A percentile compares a stretch with the other conserved stretches of the same genome.
These are phyloP conservation scores for Drosophila teissieri DNA, from an alignment of 1,140 invertebrate species.

Conservation along the genomic window DNA sequence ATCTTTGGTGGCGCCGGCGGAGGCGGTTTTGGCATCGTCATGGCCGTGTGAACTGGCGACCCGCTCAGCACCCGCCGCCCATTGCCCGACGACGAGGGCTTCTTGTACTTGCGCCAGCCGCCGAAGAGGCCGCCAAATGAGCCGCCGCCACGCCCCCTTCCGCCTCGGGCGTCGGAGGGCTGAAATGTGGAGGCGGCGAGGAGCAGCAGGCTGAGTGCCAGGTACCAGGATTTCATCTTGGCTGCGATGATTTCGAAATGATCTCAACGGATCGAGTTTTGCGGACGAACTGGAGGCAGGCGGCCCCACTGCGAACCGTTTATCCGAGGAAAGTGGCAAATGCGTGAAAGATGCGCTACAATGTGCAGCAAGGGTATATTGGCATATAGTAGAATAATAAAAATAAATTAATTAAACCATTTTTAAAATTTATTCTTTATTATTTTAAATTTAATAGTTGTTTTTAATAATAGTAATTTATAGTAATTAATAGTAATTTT, in stretches of 20 bases:
- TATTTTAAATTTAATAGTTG: too few species aligned
- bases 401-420: too few species aligned
- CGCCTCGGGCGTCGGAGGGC: slow-evolving; percentile 62
- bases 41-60: slow-evolving; percentile 67
- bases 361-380: background rate
- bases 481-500: too few species aligned
- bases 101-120: slow-evolving; percentile 78
- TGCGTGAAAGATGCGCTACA: slow-evolving; percentile 55
- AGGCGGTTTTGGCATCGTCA: slow-evolving; percentile 63
- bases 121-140: slow-evolving; percentile 77
- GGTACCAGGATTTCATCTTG: slow-evolving; percentile 52
- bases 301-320: slow-evolving; percentile 46
- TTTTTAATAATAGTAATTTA: too few species aligned
- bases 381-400: background rate
- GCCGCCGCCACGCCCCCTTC: slow-evolving; percentile 73
- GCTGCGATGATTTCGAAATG: slow-evolving; percentile 16
- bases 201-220: slow-evolving; percentile 42
- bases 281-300: slow-evolving; percentile 52
- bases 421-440: too few species aligned
- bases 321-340: slow-evolving; percentile 55
- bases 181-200: slow-evolving; percentile 32
- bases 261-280: slow-evolving; percentile 39
- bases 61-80: slow-evolving; percentile 69
- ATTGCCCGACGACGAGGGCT: slow-evolving; percentile 61
- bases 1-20: slow-evolving; percentile 41